Evolutionary conservation across 2,797 vertebrate genomes (phyloP).

Genomic region (Martes flavigula): DNA sequence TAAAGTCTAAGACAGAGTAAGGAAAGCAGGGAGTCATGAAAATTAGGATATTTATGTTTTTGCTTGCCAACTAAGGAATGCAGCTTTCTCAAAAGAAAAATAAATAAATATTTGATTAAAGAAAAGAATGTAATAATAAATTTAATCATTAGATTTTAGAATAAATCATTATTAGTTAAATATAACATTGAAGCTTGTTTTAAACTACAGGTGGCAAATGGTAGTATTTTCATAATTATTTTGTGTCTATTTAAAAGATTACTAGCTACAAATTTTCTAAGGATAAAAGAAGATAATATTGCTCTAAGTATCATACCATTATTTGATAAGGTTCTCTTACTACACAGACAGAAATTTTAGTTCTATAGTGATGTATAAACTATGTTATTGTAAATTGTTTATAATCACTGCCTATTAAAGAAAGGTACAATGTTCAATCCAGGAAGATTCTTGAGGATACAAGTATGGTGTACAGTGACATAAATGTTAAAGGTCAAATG

Average conservation of each 20-base stretch:
- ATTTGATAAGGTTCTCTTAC: neutral
- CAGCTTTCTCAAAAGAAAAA: neutral
- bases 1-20: neutral
- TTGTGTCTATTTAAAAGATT: neutral
- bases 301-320: neutral
- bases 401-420: neutral
- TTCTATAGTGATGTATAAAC: neutral
- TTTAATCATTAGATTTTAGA: neutral
- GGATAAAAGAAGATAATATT: neutral
- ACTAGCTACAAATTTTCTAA: neutral
- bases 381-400: neutral
- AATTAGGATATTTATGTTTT: neutral
- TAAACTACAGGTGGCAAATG: neutral
- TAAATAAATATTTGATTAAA: neutral
- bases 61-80: neutral
- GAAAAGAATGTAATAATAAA: neutral
- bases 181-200: neutral
- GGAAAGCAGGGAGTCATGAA: neutral
- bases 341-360: neutral
- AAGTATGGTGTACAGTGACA: neutral
- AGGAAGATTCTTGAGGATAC: neutral
- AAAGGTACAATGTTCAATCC: neutral
- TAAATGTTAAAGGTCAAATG: neutral
- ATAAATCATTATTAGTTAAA: neutral
- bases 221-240: neutral